These are phyloP conservation scores for Ispidina lecontei DNA, from an alignment of 2,797 vertebrate species.

Conservation along the genomic window DNA sequence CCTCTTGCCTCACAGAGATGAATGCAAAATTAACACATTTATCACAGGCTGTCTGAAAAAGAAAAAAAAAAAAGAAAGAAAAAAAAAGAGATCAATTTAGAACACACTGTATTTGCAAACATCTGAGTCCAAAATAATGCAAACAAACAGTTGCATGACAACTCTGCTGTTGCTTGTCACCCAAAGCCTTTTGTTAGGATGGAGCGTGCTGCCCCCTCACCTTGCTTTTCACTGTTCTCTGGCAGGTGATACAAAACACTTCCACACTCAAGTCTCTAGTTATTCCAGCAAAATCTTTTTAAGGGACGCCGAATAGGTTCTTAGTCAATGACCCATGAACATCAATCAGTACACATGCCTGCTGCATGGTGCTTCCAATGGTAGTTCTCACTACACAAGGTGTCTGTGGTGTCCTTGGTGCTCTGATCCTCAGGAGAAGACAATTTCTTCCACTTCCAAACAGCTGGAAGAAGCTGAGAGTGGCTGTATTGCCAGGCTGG, in stretches of 20 bases:
- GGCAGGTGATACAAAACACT: background rate
- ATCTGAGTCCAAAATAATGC: constrained; percentile 38
- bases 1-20: background rate
- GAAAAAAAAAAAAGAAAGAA: background rate
- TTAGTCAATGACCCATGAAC: background rate
- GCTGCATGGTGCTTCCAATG: background rate
- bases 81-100: constrained; percentile 17
- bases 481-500: background rate
- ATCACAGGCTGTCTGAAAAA: constrained; percentile 16
- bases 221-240: background rate
- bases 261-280: background rate
- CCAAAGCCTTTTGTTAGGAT: background rate
- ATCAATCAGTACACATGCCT: background rate
- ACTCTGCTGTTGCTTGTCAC: background rate
- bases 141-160: constrained; percentile 34
- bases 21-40: constrained; percentile 58
- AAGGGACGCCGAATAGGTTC: background rate
- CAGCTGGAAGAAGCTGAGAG: background rate
- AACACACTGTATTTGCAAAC: constrained; percentile 67
- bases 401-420: background rate
- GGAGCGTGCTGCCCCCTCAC: background rate
- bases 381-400: fast-evolving
- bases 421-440: background rate
- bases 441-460: background rate
- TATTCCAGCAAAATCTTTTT: background rate